These are phyloP conservation scores for Drosophila prolongata DNA, from an alignment of 2,888 invertebrate genomes.

Conservation along the genomic window DNA sequence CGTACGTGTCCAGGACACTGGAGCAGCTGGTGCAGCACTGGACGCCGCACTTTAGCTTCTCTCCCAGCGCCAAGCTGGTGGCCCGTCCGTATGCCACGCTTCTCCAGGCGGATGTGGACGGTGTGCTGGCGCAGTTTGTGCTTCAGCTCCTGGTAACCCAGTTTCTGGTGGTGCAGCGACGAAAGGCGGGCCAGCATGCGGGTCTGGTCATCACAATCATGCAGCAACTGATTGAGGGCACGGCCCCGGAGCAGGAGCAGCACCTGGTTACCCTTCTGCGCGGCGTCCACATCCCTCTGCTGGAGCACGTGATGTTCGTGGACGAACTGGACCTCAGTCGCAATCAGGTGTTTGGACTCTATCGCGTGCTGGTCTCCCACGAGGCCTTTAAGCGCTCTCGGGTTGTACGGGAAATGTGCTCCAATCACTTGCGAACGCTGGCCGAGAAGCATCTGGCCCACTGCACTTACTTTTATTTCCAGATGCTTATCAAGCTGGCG, in stretches of 20 bases:
- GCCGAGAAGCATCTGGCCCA: conserved; percentile 83
- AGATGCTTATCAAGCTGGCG: conserved; percentile 80
- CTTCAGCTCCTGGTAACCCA: conserved; percentile 78
- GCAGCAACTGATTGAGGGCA: conserved; percentile 70
- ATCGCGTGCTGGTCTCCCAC: conserved; percentile 66
- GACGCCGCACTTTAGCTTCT: conserved; percentile 83
- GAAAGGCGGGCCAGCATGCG: conserved; percentile 80
- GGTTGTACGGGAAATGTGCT: conserved; percentile 61
- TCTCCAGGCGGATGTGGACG: conserved; percentile 73
- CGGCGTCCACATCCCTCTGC: conserved; percentile 70
- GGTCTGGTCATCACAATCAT: conserved; percentile 81
- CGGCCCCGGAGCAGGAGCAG: conserved; percentile 29
- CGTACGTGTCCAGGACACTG: conserved; percentile 85
- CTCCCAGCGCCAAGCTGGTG: conserved; percentile 77
- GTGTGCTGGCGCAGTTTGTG: conserved; percentile 73
- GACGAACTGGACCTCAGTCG: conserved; percentile 83
- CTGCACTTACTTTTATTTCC: conserved; percentile 83
- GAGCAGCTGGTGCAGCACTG: conserved; percentile 85
- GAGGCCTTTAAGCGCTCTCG: conserved; percentile 60
- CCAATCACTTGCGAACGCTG: conserved; percentile 73
- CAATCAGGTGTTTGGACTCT: conserved; percentile 71
- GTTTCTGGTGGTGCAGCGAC: conserved; percentile 81
- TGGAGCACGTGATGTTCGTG: conserved; percentile 84
- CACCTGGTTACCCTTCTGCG: conserved; percentile 75
- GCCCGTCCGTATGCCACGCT: conserved; percentile 81